Base-by-base conservation (phyloP, 2,888 invertebrate species). In the Synergus itoensis region DNA sequence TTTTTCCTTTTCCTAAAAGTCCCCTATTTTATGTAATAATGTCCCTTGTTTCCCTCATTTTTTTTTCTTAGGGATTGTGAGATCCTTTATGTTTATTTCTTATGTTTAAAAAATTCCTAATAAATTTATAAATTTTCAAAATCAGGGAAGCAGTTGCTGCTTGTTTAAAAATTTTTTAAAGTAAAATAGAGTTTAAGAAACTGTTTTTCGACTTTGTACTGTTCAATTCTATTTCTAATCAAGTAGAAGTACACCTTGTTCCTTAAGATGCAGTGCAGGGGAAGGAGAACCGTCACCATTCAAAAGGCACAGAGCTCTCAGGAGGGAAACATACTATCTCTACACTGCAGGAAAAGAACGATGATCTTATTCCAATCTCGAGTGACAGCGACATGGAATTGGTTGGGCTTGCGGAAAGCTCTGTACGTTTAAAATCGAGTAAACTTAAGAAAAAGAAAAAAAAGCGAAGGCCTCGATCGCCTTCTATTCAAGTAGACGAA, bases 311-410 rank as follows among this genome's bases (percentile, higher is more conserved):
- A 5, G 85, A 85, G 78, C 84, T 80, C 21, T 16, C 83, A n/a
- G 83, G 82, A 45, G 64, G 80, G 14, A 88, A 88, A 67, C 85
- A 86, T 57, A 4, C 81, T 12, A 83, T 87, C n/a, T 84, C 85
- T 18, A 90, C 88, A 0, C 84, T 89, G 18, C 91, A 89, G 76
- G 90, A 90, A 81, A 91, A 89, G 75, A 90, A 89, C 40, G 89
- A 90, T 18, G 92, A 90, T 80, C 86, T 92, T 21, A 88, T 90
- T 65, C 89, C 91, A 18, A 92, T 92, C 62, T 92, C 92, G 2
- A 92, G 92, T 62, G 92, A 92, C 80, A 91, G 90, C 67, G 92
- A 92, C 77, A 89, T 90, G 89, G 91, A 92, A 79, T 85, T 90
- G 9, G 90, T 91, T 45, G 90, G 90, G 57, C 84, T 90, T 60